These are phyloP conservation scores for Tor tambroides DNA, from an alignment of 2,113 vertebrate species.

Conservation along the genomic window DNA sequence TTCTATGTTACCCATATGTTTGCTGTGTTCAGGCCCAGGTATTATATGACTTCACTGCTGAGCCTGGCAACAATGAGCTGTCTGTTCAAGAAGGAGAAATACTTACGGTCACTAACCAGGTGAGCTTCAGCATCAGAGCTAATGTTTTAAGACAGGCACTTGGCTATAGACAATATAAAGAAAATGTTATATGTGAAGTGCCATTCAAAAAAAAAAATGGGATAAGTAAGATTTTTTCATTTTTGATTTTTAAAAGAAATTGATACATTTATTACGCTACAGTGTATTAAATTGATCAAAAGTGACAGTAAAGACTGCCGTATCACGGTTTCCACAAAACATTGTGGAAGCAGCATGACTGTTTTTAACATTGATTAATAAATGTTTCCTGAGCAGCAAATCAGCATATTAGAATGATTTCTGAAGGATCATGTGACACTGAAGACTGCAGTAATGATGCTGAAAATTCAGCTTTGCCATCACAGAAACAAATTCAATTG, in stretches of 20 bases:
- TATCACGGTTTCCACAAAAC: neutral
- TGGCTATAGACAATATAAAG: neutral
- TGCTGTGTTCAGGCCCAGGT: conserved; percentile 68
- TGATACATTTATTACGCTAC: neutral
- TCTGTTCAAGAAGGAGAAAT: conserved; percentile 84
- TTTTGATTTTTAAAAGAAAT: neutral
- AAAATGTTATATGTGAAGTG: neutral
- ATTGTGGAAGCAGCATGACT: neutral
- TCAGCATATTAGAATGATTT: neutral
- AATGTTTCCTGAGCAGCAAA: neutral
- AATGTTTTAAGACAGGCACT: neutral
- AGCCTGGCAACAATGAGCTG: conserved; percentile 87
- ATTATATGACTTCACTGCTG: conserved; percentile 86
- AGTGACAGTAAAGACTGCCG: neutral
- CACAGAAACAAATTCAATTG: neutral
- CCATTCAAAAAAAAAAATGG: too few relatives aligned
- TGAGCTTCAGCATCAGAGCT: conserved; percentile 60
- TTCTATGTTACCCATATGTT: conserved; percentile 22
- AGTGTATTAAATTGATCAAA: too few relatives aligned
- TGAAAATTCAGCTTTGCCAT: neutral
- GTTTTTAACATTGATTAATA: neutral
- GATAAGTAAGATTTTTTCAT: neutral
- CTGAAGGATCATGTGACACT: neutral
- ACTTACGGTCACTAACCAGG: conserved; percentile 83
- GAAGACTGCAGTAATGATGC: neutral